Evolutionary conservation across 2,113 vertebrate species (phyloP).

Genomic region (Pituophis catenifer): DNA sequence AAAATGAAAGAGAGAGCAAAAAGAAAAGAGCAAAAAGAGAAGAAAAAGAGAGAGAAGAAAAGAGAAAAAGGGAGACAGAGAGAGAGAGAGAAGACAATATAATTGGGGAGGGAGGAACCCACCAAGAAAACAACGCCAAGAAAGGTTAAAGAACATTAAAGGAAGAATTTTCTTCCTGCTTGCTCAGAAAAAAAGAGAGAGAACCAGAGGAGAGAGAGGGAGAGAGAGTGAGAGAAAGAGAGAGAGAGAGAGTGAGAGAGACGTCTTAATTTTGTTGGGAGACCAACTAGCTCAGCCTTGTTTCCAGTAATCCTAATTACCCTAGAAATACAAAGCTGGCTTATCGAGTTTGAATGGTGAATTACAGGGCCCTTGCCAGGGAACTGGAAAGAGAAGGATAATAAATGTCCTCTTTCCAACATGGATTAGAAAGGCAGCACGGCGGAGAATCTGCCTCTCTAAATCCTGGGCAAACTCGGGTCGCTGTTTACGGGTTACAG

Average conservation of each 20-base stretch:
- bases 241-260: not conserved
- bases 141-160: too few species aligned
- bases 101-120: not conserved
- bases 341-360: not conserved
- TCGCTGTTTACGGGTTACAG: not conserved
- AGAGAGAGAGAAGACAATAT: not conserved
- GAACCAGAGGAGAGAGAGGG: too few species aligned
- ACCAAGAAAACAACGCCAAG: accelerated
- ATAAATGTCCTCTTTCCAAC: not conserved
- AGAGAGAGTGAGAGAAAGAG: not conserved
- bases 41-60: too few species aligned
- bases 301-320: not conserved
- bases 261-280: not conserved
- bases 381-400: not conserved
- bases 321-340: not conserved
- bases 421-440: not conserved
- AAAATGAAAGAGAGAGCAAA: too few species aligned
- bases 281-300: not conserved
- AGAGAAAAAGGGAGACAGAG: not conserved
- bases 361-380: not conserved
- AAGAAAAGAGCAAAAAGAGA: too few species aligned
- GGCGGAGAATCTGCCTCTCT: not conserved
- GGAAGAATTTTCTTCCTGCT: not conserved
- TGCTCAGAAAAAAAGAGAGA: too few species aligned
- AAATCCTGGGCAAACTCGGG: not conserved